Evolutionary conservation across 2,113 vertebrate species (phyloP).

Genomic region (Gracilinanus agilis): DNA sequence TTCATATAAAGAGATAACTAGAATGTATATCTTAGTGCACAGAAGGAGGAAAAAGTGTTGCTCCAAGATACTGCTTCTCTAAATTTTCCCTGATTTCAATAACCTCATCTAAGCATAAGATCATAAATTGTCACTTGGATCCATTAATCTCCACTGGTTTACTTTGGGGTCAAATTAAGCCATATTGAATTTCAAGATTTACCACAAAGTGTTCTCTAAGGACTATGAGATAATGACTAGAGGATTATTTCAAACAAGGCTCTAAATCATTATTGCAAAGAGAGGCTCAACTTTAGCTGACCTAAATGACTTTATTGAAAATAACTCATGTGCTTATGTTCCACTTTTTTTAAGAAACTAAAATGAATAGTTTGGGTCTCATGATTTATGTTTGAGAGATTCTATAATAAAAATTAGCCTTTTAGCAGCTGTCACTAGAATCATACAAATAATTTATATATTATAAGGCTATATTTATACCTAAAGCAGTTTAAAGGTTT

Average conservation of each 20-base stretch:
- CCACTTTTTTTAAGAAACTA: neutral
- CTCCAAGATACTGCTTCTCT: neutral
- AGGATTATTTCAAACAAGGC: neutral
- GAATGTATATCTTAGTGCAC: neutral
- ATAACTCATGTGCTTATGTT: neutral
- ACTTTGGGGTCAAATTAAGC: neutral
- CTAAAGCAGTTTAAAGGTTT: neutral
- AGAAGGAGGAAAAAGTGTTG: neutral
- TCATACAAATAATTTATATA: neutral
- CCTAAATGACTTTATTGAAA: slow-evolving; percentile 19
- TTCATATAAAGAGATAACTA: neutral
- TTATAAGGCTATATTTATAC: neutral
- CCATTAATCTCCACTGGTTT: neutral
- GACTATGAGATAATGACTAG: neutral
- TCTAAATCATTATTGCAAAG: neutral
- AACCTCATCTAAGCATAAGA: neutral
- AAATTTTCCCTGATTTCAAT: neutral
- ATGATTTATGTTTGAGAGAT: neutral
- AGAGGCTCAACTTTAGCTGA: neutral
- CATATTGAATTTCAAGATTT: neutral
- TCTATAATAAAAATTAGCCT: neutral
- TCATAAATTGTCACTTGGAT: neutral
- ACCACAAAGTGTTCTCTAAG: neutral
- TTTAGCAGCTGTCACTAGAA: neutral
- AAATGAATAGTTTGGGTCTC: neutral